Base-by-base conservation (phyloP, 1,140 invertebrate species). In the Homalodisca vitripennis region DNA sequence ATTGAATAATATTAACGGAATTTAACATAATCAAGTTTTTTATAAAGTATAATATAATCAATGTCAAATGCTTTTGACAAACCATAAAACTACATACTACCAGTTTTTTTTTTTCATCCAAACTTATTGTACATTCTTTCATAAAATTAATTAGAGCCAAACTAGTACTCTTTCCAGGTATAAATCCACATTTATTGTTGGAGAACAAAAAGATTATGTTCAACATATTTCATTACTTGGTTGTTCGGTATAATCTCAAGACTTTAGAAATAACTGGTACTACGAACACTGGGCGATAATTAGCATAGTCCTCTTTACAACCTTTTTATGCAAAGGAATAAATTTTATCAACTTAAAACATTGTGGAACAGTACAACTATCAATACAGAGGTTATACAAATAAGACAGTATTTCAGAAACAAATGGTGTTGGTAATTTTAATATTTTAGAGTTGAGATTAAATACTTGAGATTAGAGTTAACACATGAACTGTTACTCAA, bases 241-340 rank as follows among this genome's bases (percentile, higher is more conserved):
- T 53, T 53, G 20, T 53, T 53, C 48, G 20, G 48, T 20, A 53
- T 6, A 53, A 53, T 53, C 22, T 53, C 48, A 53, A 53, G 48
- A 53, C 48, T 20, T 53, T 53, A 53, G 48, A 53, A 53, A 53
- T 20, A 14, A 66, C 34, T 66, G 22, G 64, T 66, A 48, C 48
- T 62, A 22, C 27, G 13, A 20, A 67, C 46, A 46, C 34, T 53
- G 48, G 48, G 22, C 48, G 48, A 22, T 53, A 53, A 24, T 53
- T 53, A 24, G 48, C 48, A 53, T 53, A 53, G n/a, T 66, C 34
- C 3, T 46, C n/a, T 26, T 47, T 29, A 24, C 47, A 22, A 17
- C 47, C 29, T 30, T 67, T 67, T 51, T 10, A 20, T 41, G 17
- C 41, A 66, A 26, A 26, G 12, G 41, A 22, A 34, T 32, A 55